Conservation (phyloP, 2,113 vertebrate genomes). For the Rafetus swinhoei region DNA sequence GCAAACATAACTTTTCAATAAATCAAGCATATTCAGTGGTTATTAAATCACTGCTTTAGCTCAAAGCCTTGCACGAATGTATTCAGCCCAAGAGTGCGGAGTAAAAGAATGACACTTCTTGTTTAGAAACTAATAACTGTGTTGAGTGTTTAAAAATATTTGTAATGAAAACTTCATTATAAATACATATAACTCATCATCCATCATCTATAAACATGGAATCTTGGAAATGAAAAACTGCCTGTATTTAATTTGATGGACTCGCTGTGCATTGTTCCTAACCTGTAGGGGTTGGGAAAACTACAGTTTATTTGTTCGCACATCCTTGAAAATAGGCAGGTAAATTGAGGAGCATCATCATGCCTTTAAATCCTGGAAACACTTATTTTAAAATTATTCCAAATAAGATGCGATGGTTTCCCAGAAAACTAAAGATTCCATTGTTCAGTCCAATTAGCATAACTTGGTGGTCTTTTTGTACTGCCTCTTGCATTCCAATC, state of each 20-base stretch:
- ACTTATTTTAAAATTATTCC: neutral
- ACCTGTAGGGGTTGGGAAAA: neutral
- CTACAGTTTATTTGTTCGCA: neutral
- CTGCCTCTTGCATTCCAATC: slow-evolving; percentile 24
- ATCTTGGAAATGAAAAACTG: slow-evolving; percentile 66
- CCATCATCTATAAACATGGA: slow-evolving; percentile 65
- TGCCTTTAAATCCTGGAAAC: slow-evolving; percentile 24
- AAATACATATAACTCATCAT: slow-evolving; percentile 66
- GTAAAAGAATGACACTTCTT: slow-evolving; percentile 35
- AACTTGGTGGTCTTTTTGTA: slow-evolving; percentile 64
- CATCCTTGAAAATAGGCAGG: neutral
- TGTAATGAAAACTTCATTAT: slow-evolving; percentile 68
- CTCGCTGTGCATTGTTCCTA: fast-evolving
- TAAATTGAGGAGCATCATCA: slow-evolving; percentile 37
- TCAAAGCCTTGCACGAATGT: neutral
- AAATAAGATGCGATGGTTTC: neutral
- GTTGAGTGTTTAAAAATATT: slow-evolving; percentile 50
- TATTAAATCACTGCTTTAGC: slow-evolving; percentile 35
- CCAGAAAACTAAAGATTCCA: neutral
- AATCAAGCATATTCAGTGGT: slow-evolving; percentile 16
- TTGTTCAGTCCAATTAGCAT: slow-evolving; percentile 52
- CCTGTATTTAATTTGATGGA: slow-evolving; percentile 63
- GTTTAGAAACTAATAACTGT: slow-evolving; percentile 52
- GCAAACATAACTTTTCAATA: slow-evolving; percentile 41
- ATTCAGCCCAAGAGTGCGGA: neutral